Evolutionary conservation across 2,113 vertebrate species (phyloP).

Genomic region (Pogonocichla stellata): DNA sequence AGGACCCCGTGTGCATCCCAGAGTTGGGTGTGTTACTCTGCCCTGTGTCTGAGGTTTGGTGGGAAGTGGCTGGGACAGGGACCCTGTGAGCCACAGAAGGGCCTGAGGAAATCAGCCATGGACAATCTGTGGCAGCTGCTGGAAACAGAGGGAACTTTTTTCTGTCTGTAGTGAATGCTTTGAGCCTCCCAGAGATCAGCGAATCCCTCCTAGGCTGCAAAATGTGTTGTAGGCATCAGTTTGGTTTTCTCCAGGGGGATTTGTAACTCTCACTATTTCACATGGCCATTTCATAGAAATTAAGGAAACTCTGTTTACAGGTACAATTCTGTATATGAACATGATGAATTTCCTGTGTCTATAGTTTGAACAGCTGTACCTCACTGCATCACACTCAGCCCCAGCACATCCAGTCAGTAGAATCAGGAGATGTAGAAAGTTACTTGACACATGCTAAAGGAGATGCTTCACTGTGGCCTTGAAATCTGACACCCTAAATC

Average conservation of each 20-base stretch:
- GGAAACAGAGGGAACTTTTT: background rate
- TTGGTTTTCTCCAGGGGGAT: background rate
- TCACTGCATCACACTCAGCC: background rate
- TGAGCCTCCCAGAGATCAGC: background rate
- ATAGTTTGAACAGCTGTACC: background rate
- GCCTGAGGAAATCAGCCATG: background rate
- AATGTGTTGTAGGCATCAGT: background rate
- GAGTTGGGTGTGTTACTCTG: accelerated
- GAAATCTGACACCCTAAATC: background rate
- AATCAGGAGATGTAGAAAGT: background rate
- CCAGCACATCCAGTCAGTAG: background rate
- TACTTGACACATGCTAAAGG: background rate
- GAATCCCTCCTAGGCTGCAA: background rate
- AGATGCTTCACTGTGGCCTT: background rate
- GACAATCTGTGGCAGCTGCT: background rate
- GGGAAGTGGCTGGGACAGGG: background rate
- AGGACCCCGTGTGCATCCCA: background rate
- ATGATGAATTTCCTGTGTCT: background rate
- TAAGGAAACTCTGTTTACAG: background rate
- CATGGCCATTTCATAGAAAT: background rate
- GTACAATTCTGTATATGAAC: background rate
- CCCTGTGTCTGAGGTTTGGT: accelerated
- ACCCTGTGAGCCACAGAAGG: accelerated
- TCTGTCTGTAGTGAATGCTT: background rate
- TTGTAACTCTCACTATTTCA: background rate